Conservation (phyloP, 2,113 vertebrate species). For the Lethenteron reissneri region DNA sequence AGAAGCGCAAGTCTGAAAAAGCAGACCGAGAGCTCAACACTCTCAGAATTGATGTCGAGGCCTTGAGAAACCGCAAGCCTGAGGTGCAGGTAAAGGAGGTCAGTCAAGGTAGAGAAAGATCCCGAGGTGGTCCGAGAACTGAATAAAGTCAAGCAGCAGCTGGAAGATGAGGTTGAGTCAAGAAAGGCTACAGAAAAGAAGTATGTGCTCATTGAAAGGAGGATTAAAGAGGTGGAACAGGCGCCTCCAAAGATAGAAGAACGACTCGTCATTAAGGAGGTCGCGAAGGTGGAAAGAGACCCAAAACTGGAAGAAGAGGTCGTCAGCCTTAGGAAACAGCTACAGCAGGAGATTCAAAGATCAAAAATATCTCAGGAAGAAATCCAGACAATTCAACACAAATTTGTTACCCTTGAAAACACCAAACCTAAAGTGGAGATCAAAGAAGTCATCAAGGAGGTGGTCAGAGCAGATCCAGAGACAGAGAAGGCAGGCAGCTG, state of each 20-base stretch:
- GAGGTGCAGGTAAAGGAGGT: conserved; percentile 66
- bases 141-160: conserved; percentile 41
- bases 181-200: conserved; percentile 28
- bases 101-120: conserved; percentile 59
- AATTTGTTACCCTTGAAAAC: background rate
- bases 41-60: conserved; percentile 40
- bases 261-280: conserved; percentile 66
- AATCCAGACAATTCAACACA: background rate
- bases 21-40: conserved; percentile 34
- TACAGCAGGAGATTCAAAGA: conserved; percentile 26
- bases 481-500: conserved; percentile 12
- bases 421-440: conserved; percentile 21
- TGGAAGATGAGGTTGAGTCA: conserved; percentile 50
- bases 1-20: background rate
- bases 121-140: conserved; percentile 50
- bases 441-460: background rate
- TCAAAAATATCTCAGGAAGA: background rate
- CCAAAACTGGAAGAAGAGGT: conserved; percentile 47
- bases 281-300: conserved; percentile 70
- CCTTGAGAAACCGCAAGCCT: conserved; percentile 30
- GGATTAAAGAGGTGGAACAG: conserved; percentile 29
- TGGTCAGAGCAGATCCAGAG: conserved; percentile 1
- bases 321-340: conserved; percentile 28
- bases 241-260: conserved; percentile 25
- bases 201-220: conserved; percentile 28